Evolutionary conservation across 2,888 invertebrate species (phyloP).

Genomic region (Notodonta ziczac): DNA sequence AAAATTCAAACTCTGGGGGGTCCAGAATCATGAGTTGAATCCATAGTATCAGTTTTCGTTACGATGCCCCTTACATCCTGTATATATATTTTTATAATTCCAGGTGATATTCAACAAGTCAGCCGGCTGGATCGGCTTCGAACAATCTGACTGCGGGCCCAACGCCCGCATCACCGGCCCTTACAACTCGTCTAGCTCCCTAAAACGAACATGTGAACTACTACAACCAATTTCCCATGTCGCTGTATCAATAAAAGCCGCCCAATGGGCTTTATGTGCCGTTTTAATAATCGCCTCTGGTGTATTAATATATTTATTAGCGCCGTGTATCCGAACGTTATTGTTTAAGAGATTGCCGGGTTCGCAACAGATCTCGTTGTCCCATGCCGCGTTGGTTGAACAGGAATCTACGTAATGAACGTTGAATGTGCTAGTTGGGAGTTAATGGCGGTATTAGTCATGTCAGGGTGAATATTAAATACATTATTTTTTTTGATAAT

Average conservation of each 20-base stretch:
- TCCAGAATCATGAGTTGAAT: too few species aligned
- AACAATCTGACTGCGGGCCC: conserved; percentile 72
- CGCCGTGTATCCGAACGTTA: conserved; percentile 65
- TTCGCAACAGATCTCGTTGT: conserved; percentile 66
- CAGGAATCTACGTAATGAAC: conserved; percentile 47
- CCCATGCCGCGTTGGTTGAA: conserved; percentile 68
- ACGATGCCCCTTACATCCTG: neutral
- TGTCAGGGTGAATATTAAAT: too few species aligned
- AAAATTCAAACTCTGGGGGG: too few species aligned
- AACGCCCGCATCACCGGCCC: conserved; percentile 69
- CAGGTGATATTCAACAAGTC: conserved; percentile 80
- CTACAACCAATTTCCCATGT: conserved; percentile 48
- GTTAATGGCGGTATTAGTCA: too few species aligned
- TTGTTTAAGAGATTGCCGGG: conserved; percentile 50
- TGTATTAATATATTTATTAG: conserved; percentile 65
- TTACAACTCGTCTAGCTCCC: conserved; percentile 55
- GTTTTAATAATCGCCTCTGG: conserved; percentile 65
- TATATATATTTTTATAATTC: conserved; percentile 25
- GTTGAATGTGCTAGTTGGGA: too few species aligned
- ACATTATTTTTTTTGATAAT: too few species aligned
- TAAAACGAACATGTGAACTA: conserved; percentile 54
- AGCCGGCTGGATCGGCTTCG: conserved; percentile 75
- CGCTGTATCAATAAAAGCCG: conserved; percentile 65
- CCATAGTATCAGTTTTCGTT: too few species aligned
- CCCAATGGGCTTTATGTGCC: conserved; percentile 69